Evolutionary conservation across 2,113 vertebrate genomes (phyloP).

Genomic region (Seriola aureovittata): DNA sequence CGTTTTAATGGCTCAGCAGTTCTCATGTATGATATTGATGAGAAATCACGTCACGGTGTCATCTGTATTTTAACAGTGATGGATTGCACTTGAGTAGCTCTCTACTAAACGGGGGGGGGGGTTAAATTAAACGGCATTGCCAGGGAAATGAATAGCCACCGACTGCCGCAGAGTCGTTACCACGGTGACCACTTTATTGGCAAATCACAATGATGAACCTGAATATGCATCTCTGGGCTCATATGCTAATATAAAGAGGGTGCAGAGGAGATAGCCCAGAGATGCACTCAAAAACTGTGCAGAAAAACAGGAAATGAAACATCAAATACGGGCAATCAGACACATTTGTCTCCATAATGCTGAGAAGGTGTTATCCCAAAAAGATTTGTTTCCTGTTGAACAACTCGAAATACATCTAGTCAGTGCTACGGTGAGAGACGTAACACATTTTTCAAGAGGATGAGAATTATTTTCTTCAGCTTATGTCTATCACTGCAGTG

Average conservation of each 20-base stretch:
- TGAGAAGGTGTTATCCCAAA: neutral
- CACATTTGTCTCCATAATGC: conserved; percentile 22
- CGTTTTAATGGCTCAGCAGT: conserved; percentile 72
- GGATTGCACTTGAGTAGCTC: conserved; percentile 55
- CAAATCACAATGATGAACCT: conserved; percentile 54
- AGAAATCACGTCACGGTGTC: conserved; percentile 68
- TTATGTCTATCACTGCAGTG: conserved; percentile 13
- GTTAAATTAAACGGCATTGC: conserved; percentile 62
- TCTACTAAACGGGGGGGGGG: conserved; percentile 35
- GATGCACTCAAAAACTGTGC: conserved; percentile 6
- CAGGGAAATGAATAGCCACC: conserved; percentile 51
- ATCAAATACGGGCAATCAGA: conserved; percentile 16
- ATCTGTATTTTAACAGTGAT: conserved; percentile 66
- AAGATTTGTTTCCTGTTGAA: conserved; percentile 11
- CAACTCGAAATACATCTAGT: neutral
- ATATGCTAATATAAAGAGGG: conserved; percentile 7
- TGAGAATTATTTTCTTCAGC: conserved; percentile 13
- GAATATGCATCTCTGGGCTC: conserved; percentile 39
- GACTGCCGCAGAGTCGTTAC: conserved; percentile 37
- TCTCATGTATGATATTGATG: conserved; percentile 75
- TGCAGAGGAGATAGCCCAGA: neutral
- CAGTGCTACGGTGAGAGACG: neutral
- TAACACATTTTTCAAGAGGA: conserved; percentile 11
- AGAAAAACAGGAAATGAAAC: conserved; percentile 25
- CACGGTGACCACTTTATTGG: conserved; percentile 57